Percentiles rank a stretch among this genome's conserved stretches.
Evolutionary conservation across 2,113 vertebrate species (phyloP).

Genomic region (Fregata magnificens): DNA sequence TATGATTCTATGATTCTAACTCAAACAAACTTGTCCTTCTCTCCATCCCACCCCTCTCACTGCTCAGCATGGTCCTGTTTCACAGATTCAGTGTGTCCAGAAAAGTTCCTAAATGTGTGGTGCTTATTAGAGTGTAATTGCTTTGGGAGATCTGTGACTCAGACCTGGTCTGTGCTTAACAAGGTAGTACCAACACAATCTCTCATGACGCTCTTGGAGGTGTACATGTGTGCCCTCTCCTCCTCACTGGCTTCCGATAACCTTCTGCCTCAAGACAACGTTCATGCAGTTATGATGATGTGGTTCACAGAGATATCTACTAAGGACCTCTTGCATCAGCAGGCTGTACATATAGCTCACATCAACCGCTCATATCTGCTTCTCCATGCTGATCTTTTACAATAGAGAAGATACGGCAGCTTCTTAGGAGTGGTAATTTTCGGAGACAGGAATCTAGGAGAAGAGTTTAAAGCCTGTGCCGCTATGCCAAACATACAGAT

Average conservation of each 20-base stretch:
- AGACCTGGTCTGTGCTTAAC: neutral
- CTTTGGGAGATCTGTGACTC: neutral
- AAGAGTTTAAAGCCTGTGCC: neutral
- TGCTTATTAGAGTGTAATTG: neutral
- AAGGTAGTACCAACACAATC: neutral
- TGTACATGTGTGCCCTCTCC: neutral
- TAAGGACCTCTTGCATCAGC: neutral
- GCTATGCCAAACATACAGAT: neutral
- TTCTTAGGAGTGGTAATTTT: neutral
- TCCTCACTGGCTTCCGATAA: neutral
- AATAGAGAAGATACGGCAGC: neutral
- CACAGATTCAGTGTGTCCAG: neutral
- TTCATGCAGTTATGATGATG: neutral
- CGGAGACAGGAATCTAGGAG: neutral
- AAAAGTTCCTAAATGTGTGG: neutral
- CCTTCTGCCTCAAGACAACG: neutral
- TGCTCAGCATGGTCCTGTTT: neutral
- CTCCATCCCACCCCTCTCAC: neutral
- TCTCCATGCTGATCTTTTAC: neutral
- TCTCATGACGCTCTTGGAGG: neutral
- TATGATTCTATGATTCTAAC: no score
- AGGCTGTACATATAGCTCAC: neutral
- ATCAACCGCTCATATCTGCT: neutral
- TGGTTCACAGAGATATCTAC: neutral
- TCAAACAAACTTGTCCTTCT: neutral